Conservation (phyloP, 2,888 invertebrate species). For the Neoaliturus tenellus region DNA sequence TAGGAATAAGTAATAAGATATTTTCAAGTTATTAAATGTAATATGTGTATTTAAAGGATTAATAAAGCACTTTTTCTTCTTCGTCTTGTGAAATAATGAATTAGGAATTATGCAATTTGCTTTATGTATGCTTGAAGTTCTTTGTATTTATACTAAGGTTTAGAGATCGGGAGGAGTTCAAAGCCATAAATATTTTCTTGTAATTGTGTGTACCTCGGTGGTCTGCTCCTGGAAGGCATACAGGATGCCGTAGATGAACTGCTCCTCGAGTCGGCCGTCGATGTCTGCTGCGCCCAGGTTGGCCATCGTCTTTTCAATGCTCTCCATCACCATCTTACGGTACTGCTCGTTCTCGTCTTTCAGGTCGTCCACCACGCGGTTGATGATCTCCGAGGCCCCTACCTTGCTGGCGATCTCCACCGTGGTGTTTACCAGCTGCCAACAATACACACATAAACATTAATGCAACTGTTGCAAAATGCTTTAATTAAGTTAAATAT, state of each 20-base stretch:
- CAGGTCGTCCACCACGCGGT: constrained; percentile 98
- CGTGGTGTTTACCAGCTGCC: constrained; percentile 96
- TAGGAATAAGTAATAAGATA: too few relatives aligned
- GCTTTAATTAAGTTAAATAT: too few relatives aligned
- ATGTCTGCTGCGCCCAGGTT: constrained; percentile 99
- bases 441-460: constrained; percentile 62
- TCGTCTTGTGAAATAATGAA: too few relatives aligned
- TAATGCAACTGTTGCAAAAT: too few relatives aligned
- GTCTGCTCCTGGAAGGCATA: constrained; percentile 99
- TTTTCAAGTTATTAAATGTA: too few relatives aligned
- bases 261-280: constrained; percentile 98
- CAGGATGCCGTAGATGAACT: constrained; percentile 98
- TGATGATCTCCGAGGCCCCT: constrained; percentile 99
- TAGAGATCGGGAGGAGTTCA: too few relatives aligned
- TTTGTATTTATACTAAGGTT: too few relatives aligned
- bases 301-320: constrained; percentile 98
- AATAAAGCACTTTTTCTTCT: too few relatives aligned
- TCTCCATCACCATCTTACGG: constrained; percentile 99
- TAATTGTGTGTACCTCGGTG: constrained; percentile 86
- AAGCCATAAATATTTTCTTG: too few relatives aligned
- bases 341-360: constrained; percentile 99
- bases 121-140: too few relatives aligned
- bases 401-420: constrained; percentile 99
- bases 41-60: too few relatives aligned
- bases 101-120: too few relatives aligned